These are phyloP conservation scores for Anableps anableps DNA, from an alignment of 2,797 vertebrate genomes.

Conservation along the genomic window DNA sequence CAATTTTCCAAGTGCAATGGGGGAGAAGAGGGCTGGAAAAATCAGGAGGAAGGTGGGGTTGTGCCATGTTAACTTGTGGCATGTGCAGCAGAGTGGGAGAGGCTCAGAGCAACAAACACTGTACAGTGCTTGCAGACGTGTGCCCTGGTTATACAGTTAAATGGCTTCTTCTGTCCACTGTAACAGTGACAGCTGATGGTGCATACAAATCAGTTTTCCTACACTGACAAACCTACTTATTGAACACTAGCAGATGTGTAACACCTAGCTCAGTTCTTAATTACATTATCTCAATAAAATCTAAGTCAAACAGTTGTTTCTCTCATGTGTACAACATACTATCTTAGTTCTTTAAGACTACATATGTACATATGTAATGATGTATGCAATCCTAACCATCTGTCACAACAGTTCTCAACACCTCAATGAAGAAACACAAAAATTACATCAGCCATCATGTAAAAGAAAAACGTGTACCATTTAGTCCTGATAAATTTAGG, in stretches of 20 bases:
- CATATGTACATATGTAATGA: too few relatives aligned
- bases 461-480: background rate
- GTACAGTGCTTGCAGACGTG: conserved; percentile 13
- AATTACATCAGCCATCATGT: background rate
- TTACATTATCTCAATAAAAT: background rate
- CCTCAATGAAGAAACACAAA: background rate
- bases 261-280: background rate
- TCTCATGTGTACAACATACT: background rate
- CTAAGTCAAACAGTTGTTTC: background rate
- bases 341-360: background rate
- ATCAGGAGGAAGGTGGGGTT: conserved; percentile 23
- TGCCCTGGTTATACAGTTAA: background rate
- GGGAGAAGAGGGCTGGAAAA: conserved; percentile 44
- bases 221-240: conserved; percentile 33
- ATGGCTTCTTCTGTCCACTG: background rate
- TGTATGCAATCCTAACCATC: too few relatives aligned
- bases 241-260: background rate
- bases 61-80: conserved; percentile 1
- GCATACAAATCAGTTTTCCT: background rate
- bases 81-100: conserved; percentile 18
- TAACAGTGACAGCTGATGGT: conserved; percentile 6
- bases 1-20: conserved; percentile 41
- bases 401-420: too few relatives aligned
- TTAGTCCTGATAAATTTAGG: background rate
- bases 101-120: conserved; percentile 24